Evolutionary conservation across 2,113 vertebrate species (phyloP).

Genomic region (Corythaeola cristata): DNA sequence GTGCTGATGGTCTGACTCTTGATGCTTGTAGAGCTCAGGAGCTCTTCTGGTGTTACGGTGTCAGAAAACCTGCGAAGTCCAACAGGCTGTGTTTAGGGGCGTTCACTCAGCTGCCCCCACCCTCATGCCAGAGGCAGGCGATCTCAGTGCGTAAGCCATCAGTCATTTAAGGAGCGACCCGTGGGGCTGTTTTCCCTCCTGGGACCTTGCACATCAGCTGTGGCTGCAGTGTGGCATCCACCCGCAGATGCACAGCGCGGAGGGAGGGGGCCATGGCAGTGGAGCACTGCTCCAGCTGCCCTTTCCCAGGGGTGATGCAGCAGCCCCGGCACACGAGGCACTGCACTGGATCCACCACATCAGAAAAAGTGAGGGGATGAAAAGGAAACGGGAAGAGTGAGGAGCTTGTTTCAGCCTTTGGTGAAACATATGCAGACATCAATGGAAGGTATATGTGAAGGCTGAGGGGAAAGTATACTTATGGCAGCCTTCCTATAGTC

Average conservation of each 20-base stretch:
- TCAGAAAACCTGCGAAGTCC: not conserved
- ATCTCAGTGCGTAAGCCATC: not conserved
- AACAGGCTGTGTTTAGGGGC: too few species aligned
- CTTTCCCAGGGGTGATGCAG: too few species aligned
- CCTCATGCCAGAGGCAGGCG: not conserved
- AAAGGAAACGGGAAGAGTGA: not conserved
- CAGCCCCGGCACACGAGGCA: accelerated
- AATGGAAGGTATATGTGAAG: not conserved
- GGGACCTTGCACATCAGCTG: not conserved
- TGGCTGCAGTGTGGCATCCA: not conserved
- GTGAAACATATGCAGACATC: not conserved
- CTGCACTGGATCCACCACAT: not conserved
- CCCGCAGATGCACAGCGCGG: accelerated
- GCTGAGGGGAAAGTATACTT: not conserved
- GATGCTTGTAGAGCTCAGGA: not conserved
- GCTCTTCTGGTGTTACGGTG: not conserved
- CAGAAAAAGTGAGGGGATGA: not conserved
- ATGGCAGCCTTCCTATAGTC: accelerated
- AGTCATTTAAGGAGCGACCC: not conserved
- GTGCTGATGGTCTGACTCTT: not conserved
- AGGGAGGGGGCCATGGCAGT: not conserved
- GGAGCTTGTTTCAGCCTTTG: not conserved
- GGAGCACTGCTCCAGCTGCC: not conserved
- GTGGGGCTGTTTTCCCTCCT: not conserved
- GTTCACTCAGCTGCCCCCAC: not conserved